These are phyloP conservation scores for Salvelinus namaycush DNA, from an alignment of 2,113 vertebrate species.

Conservation along the genomic window DNA sequence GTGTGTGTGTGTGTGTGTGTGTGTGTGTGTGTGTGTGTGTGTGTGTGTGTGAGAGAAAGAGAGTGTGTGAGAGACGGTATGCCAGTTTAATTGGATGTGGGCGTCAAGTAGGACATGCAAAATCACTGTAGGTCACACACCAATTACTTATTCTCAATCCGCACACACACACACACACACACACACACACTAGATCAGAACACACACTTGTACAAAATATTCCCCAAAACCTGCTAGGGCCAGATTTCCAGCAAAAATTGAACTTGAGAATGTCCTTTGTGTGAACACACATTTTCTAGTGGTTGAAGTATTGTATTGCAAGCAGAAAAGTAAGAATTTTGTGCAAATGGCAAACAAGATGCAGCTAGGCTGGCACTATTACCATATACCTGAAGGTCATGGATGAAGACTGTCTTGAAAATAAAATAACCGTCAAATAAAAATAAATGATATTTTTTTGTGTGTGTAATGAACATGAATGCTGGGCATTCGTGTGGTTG, in stretches of 20 bases:
- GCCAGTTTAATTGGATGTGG: conserved; percentile 66
- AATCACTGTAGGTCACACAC: conserved; percentile 65
- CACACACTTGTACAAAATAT: not conserved
- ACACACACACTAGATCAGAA: not conserved
- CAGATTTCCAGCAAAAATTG: too few species aligned
- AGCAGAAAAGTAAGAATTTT: too few species aligned
- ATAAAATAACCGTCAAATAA: too few species aligned
- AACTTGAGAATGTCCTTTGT: too few species aligned
- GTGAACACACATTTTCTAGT: not conserved
- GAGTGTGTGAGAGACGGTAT: not conserved
- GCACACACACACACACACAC: conserved; percentile 50
- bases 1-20: not conserved
- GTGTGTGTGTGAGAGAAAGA: not conserved
- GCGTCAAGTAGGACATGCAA: conserved; percentile 65
- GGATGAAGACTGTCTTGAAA: too few species aligned
- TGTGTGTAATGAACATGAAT: too few species aligned
- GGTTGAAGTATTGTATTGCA: too few species aligned
- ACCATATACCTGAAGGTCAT: too few species aligned
- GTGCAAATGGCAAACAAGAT: not conserved
- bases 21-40: not conserved
- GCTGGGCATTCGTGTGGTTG: too few species aligned
- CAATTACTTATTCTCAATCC: conserved; percentile 62
- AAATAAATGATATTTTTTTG: too few species aligned
- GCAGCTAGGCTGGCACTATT: not conserved
- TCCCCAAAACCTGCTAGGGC: too few species aligned